phyloP scores from a whole-genome alignment of 2,797 vertebrate genomes.

The Perodicticus potto region DNA sequence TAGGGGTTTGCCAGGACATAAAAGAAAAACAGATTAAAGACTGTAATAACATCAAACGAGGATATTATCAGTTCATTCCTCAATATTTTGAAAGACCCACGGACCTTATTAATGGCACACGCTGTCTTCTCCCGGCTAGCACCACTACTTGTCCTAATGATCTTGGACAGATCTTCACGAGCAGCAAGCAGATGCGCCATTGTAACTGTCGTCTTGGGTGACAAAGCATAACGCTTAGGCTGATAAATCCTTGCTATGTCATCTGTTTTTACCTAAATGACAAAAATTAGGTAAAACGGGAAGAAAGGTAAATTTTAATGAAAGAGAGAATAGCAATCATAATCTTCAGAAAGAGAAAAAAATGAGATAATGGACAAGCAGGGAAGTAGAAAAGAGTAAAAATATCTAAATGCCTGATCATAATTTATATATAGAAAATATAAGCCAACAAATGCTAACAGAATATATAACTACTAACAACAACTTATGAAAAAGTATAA shows the following conservation, averaged over 20 bases:
- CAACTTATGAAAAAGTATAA: constrained; percentile 18
- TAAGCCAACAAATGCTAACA: not conserved
- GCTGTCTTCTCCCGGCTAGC: constrained; percentile 91
- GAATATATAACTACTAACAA: not conserved
- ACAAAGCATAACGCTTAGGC: constrained; percentile 93
- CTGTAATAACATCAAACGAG: not conserved
- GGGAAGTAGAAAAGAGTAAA: constrained; percentile 9
- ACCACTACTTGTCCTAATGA: constrained; percentile 97
- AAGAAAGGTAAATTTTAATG: constrained; percentile 30
- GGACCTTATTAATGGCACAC: constrained; percentile 97
- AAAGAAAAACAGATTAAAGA: not conserved
- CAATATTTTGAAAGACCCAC: not conserved
- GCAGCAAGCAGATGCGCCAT: constrained; percentile 95
- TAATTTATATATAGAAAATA: not conserved
- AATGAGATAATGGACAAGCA: not conserved
- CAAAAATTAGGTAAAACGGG: not conserved
- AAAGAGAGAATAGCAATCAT: constrained; percentile 34
- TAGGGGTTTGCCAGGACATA: not conserved
- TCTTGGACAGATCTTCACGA: constrained; percentile 95
- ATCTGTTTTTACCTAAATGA: constrained; percentile 93
- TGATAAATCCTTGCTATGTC: constrained; percentile 96
- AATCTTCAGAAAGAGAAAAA: constrained; percentile 30
- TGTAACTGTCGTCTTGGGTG: constrained; percentile 89
- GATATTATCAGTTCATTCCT: constrained; percentile 7
- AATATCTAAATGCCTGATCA: constrained; percentile 12